phyloP scores from a whole-genome alignment of 1,140 invertebrate species.

The Cydia pomonella region DNA sequence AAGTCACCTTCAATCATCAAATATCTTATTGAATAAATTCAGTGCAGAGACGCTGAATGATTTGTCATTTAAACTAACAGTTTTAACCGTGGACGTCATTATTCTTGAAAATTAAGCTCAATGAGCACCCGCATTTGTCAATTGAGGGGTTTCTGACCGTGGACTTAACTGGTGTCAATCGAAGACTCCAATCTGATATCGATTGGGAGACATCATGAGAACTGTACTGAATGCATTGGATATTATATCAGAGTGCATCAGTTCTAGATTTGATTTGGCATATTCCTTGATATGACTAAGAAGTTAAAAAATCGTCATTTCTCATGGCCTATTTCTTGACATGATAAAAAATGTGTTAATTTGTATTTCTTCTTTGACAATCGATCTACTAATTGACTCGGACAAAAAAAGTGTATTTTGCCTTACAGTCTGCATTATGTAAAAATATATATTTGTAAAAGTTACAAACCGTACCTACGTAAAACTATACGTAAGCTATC shows the following conservation, averaged over 20 bases:
- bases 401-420: too few relatives aligned
- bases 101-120: conserved; percentile 4
- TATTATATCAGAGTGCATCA: background rate
- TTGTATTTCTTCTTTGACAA: too few relatives aligned
- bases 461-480: too few relatives aligned
- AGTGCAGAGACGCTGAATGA: background rate
- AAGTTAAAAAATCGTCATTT: too few relatives aligned
- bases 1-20: background rate
- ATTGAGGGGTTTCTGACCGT: background rate
- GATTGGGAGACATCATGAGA: background rate
- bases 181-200: background rate
- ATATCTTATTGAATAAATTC: background rate
- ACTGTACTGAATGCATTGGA: background rate
- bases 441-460: too few relatives aligned
- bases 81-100: conserved; percentile 11
- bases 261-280: too few relatives aligned
- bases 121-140: conserved; percentile 6
- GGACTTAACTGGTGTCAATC: conserved; percentile 11
- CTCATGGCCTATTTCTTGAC: too few relatives aligned
- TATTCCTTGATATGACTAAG: too few relatives aligned
- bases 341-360: too few relatives aligned
- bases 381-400: too few relatives aligned
- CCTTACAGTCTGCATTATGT: too few relatives aligned
- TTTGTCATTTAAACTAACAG: conserved; percentile 4
- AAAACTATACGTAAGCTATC: too few relatives aligned